phyloP scores from a whole-genome alignment of 2,888 invertebrate genomes.

The Chymomyza procnemis region DNA sequence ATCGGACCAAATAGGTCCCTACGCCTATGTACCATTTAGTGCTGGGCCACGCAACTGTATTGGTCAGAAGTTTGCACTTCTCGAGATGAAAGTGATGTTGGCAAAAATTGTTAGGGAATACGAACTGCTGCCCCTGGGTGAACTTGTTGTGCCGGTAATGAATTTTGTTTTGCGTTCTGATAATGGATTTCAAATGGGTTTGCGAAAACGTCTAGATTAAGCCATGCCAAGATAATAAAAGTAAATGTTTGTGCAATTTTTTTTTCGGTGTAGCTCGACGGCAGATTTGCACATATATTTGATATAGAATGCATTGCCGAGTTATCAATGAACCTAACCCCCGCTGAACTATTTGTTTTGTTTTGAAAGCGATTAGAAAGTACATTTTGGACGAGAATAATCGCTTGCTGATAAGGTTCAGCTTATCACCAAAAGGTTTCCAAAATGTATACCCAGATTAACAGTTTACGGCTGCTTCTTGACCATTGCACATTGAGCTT shows the following conservation, averaged over 20 bases:
- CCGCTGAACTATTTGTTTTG: too few species aligned
- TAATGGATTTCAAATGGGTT: neutral
- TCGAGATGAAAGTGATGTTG: conserved; percentile 75
- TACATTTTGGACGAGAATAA: neutral
- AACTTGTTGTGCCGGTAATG: conserved; percentile 58
- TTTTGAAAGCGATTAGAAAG: too few species aligned
- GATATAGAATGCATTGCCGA: too few species aligned
- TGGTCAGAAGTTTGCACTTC: conserved; percentile 76
- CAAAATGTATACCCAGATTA: neutral
- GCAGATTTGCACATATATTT: too few species aligned
- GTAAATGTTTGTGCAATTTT: too few species aligned
- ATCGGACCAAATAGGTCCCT: conserved; percentile 75
- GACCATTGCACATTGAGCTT: neutral
- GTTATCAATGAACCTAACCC: too few species aligned
- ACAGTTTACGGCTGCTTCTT: neutral
- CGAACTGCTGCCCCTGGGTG: conserved; percentile 69
- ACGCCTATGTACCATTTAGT: conserved; percentile 73
- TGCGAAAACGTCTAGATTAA: conserved; percentile 21
- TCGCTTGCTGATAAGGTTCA: neutral
- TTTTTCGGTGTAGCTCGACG: too few species aligned
- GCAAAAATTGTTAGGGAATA: conserved; percentile 70
- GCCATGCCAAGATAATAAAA: too few species aligned
- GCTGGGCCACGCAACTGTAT: conserved; percentile 77
- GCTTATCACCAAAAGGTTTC: neutral
- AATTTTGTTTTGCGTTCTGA: conserved; percentile 48